Conservation (phyloP, 2,888 invertebrate genomes). For the Allygus modestus region DNA sequence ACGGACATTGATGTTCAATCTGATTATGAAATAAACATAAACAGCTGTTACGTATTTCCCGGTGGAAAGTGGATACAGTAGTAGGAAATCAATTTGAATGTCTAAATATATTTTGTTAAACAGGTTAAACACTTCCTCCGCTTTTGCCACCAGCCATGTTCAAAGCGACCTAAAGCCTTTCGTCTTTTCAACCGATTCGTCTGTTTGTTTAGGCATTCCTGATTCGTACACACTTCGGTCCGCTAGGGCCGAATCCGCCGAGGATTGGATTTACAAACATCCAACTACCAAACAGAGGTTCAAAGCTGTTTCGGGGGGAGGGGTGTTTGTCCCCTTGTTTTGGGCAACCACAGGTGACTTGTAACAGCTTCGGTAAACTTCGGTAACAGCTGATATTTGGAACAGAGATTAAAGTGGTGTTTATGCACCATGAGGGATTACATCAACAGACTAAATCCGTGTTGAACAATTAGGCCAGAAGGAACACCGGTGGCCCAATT, state of each 20-base stretch:
- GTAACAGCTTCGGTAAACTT: slow-evolving; percentile 10
- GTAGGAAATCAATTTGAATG: too few species aligned
- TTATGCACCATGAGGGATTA: neutral
- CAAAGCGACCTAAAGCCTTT: neutral
- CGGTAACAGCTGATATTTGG: neutral
- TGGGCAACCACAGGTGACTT: slow-evolving; percentile 35
- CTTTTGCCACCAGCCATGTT: neutral
- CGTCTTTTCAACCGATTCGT: neutral
- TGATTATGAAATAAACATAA: too few species aligned
- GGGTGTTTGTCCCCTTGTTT: slow-evolving; percentile 32
- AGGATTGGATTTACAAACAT: slow-evolving; percentile 29
- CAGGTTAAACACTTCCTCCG: neutral
- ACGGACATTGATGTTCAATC: too few species aligned
- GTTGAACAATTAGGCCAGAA: neutral
- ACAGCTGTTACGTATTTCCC: too few species aligned
- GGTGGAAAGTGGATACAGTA: too few species aligned
- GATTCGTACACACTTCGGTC: slow-evolving; percentile 35
- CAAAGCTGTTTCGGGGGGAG: slow-evolving; percentile 1
- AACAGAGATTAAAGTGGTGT: slow-evolving; percentile 15
- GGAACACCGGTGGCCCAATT: neutral
- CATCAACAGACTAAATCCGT: slow-evolving; percentile 25
- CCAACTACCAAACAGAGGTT: slow-evolving; percentile 38
- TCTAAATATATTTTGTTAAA: too few species aligned
- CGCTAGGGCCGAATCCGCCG: slow-evolving; percentile 41
- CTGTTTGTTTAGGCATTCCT: neutral